Evolutionary conservation across 2,797 vertebrate genomes (phyloP).

Genomic region (Mareca penelope): DNA sequence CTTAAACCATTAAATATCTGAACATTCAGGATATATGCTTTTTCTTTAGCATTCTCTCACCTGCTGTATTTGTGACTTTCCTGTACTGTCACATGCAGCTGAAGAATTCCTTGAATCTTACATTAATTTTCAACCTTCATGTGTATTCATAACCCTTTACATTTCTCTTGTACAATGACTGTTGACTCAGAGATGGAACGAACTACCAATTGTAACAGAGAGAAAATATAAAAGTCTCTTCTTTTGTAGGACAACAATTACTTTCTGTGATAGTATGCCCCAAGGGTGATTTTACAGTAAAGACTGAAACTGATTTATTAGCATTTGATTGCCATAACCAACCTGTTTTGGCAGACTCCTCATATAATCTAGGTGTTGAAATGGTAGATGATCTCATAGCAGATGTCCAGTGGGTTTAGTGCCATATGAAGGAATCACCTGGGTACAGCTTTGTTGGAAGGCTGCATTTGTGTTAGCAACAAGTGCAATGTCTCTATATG

Average conservation of each 20-base stretch:
- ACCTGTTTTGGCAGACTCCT: background rate
- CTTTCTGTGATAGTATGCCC: background rate
- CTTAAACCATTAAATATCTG: background rate
- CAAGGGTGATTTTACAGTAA: background rate
- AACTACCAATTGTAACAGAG: background rate
- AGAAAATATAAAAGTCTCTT: background rate
- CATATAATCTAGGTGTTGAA: background rate
- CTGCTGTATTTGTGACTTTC: background rate
- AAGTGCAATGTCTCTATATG: background rate
- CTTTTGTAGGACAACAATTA: background rate
- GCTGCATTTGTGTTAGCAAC: background rate
- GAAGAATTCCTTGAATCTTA: constrained; percentile 20
- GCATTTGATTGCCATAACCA: background rate
- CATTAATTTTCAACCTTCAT: constrained; percentile 25
- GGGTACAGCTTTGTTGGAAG: background rate
- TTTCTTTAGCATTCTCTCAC: background rate
- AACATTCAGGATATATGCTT: background rate
- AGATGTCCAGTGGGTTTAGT: background rate
- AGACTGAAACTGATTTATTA: background rate
- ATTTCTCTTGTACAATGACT: background rate
- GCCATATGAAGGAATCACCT: background rate
- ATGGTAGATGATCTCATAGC: background rate
- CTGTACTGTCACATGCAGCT: background rate
- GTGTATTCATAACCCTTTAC: background rate
- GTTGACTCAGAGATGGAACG: background rate